These are phyloP conservation scores for Caenorhabditis sp. DNA, from an alignment of 2,888 invertebrate genomes.

Conservation along the genomic window DNA sequence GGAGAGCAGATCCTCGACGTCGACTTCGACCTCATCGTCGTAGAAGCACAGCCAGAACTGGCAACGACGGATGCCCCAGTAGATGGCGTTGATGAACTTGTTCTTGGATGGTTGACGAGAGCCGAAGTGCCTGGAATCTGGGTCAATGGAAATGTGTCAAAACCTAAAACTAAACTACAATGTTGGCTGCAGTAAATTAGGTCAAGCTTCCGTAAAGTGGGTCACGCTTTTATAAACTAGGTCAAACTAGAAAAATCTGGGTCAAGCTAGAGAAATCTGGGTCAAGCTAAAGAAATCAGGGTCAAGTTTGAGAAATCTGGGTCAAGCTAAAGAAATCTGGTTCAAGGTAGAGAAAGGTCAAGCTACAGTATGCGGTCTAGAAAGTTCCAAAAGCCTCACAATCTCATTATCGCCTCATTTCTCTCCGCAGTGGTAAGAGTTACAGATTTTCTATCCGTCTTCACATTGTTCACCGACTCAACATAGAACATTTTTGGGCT, in stretches of 20 bases:
- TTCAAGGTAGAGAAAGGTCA: no score
- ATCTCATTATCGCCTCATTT: conserved; percentile 9
- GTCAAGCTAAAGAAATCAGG: no score
- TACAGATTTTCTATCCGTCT: background rate
- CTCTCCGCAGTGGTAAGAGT: background rate
- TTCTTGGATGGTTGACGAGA: conserved; percentile 71
- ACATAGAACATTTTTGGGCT: conserved; percentile 50
- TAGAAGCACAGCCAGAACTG: conserved; percentile 80
- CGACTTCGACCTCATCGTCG: conserved; percentile 79
- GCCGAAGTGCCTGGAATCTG: conserved; percentile 78
- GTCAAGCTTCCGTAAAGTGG: no score
- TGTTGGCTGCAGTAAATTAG: no score
- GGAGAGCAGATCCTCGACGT: conserved; percentile 76
- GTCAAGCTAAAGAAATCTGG: no score
- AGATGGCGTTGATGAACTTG: conserved; percentile 70
- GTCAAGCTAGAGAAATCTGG: no score
- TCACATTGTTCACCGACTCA: conserved; percentile 22
- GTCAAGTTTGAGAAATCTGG: no score
- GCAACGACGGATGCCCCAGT: conserved; percentile 77
- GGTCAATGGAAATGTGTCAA: no score
- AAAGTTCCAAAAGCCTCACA: background rate
- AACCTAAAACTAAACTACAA: no score
- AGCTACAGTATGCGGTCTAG: background rate
- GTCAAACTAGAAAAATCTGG: no score
- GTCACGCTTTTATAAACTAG: no score